These are phyloP conservation scores for Sceloporus undulatus DNA, from an alignment of 2,113 vertebrate species.

Conservation along the genomic window DNA sequence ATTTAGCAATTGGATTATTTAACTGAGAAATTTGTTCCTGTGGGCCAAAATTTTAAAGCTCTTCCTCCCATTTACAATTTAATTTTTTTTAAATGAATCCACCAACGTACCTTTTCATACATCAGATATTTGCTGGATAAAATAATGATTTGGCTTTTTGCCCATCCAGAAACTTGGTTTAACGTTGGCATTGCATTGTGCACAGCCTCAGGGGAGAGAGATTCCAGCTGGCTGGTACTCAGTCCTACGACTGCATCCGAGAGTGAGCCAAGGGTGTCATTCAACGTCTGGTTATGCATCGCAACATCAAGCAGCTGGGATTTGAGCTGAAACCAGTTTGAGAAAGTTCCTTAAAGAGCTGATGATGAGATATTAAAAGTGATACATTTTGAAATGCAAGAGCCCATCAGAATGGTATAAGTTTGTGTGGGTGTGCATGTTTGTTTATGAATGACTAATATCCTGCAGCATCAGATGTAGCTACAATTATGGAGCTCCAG, in stretches of 20 bases:
- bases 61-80: too few relatives aligned
- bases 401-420: too few relatives aligned
- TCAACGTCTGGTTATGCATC: constrained; percentile 81
- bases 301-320: constrained; percentile 79
- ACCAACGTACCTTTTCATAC: constrained; percentile 78
- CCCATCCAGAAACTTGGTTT: constrained; percentile 83
- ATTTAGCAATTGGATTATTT: background rate
- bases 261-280: constrained; percentile 81
- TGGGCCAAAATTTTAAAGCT: background rate
- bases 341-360: background rate
- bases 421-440: too few relatives aligned
- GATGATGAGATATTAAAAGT: background rate
- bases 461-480: background rate
- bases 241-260: constrained; percentile 82
- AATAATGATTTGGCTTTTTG: constrained; percentile 80
- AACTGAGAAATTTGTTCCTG: background rate
- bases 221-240: constrained; percentile 78
- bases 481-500: background rate
- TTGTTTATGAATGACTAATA: too few relatives aligned
- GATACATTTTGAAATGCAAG: background rate
- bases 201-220: constrained; percentile 80
- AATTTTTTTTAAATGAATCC: too few relatives aligned
- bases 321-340: constrained; percentile 77
- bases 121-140: constrained; percentile 82
- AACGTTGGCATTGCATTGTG: constrained; percentile 78